Percentiles rank a stretch among this genome's conserved stretches.
Conservation (phyloP, 2,888 invertebrate species). For the Synanthedon tipuliformis region DNA sequence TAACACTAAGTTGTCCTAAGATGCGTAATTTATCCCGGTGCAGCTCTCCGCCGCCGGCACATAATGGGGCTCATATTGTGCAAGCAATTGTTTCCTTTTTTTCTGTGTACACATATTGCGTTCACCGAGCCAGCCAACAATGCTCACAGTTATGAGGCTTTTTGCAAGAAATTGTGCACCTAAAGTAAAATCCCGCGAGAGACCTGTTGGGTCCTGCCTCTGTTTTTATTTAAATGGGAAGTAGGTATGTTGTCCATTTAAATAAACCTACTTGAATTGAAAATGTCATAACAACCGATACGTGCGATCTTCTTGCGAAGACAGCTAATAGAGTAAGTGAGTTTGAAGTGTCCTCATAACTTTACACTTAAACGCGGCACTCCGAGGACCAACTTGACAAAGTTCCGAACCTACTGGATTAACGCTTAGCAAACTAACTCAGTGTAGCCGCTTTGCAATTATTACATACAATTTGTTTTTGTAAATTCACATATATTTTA, state of each 20-base stretch:
- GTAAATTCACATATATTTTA: too few species aligned
- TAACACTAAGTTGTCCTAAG: background rate
- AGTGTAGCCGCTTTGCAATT: background rate
- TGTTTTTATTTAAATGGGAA: background rate
- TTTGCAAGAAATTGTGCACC: background rate
- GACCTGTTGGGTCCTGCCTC: background rate
- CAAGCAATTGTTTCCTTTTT: constrained; percentile 16
- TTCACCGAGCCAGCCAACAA: constrained; percentile 16
- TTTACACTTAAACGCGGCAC: background rate
- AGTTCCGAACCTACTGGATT: background rate
- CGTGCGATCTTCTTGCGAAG: background rate
- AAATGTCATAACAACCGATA: background rate
- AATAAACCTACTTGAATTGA: too few species aligned
- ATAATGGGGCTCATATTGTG: background rate
- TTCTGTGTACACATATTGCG: constrained; percentile 19
- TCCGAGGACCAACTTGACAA: background rate
- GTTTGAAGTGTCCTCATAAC: background rate
- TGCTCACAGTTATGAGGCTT: constrained; percentile 15
- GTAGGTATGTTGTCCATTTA: background rate
- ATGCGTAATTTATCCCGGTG: background rate
- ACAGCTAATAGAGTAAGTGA: background rate
- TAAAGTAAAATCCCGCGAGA: background rate
- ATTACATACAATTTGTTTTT: background rate
- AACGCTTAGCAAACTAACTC: background rate
- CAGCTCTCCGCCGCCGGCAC: background rate